phyloP scores from a whole-genome alignment of 92 coral and sea anemone species.

The Meandrina meandrites region DNA sequence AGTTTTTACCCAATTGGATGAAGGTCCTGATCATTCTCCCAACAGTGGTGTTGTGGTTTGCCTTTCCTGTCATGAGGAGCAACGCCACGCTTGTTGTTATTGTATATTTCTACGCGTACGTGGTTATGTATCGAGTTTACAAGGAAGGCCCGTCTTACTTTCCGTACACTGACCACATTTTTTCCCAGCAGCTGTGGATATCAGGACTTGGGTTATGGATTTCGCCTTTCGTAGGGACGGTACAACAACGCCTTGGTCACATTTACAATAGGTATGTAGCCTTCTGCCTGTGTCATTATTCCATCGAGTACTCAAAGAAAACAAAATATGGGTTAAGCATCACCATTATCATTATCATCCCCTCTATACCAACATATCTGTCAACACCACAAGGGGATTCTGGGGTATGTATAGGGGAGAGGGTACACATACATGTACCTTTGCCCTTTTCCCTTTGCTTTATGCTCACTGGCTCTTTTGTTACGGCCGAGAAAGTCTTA shows the following conservation, averaged over 20 bases:
- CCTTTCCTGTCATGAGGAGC: conserved; percentile 74
- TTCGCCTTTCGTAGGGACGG: conserved; percentile 46
- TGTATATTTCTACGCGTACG: conserved; percentile 68
- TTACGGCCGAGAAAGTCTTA: too few relatives aligned
- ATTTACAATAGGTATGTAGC: conserved; percentile 65
- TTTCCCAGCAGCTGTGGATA: conserved; percentile 39
- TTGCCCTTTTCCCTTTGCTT: too few relatives aligned
- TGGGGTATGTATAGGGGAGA: too few relatives aligned
- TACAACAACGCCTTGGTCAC: conserved; percentile 59
- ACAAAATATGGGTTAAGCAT: too few relatives aligned
- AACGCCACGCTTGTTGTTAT: conserved; percentile 66
- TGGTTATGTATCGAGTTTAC: conserved; percentile 65
- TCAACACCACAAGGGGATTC: too few relatives aligned
- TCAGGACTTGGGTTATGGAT: conserved; percentile 50
- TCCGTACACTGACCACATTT: conserved; percentile 38
- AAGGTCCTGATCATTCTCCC: conserved; percentile 33
- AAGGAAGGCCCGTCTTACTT: conserved; percentile 18
- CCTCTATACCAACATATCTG: too few relatives aligned
- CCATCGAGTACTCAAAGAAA: background rate
- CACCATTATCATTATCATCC: too few relatives aligned
- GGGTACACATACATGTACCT: too few relatives aligned
- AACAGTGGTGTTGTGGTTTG: conserved; percentile 60
- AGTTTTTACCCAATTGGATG: conserved; percentile 51
- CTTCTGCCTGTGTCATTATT: background rate
- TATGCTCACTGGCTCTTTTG: too few relatives aligned